phyloP scores from a whole-genome alignment of 2,888 invertebrate genomes.

The Papilio protenor region DNA sequence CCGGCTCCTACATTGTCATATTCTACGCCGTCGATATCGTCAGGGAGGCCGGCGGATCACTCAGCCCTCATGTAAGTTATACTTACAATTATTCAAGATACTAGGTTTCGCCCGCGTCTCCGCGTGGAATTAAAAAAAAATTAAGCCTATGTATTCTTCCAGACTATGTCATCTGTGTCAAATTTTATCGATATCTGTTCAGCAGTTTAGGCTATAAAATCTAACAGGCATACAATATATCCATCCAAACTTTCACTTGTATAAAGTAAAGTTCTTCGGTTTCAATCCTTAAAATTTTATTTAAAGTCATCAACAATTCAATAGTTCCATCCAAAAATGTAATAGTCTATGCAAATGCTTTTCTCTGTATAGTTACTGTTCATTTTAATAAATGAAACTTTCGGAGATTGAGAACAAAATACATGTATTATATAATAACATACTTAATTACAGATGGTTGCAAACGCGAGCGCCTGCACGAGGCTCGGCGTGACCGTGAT shows the following conservation, averaged over 20 bases:
- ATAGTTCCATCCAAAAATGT: too few relatives aligned
- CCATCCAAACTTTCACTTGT: too few relatives aligned
- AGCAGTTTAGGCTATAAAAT: too few relatives aligned
- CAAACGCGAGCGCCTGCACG: slow-evolving; percentile 88
- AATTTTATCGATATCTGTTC: too few relatives aligned
- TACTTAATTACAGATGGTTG: slow-evolving; percentile 75
- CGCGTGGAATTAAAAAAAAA: too few relatives aligned
- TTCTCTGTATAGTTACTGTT: too few relatives aligned
- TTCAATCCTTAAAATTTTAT: neutral
- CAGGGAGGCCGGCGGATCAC: slow-evolving; percentile 81
- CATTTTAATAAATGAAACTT: too few relatives aligned
- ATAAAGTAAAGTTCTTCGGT: neutral
- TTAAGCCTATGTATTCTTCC: too few relatives aligned
- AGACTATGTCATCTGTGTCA: too few relatives aligned
- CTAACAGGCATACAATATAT: too few relatives aligned
- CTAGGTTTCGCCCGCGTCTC: too few relatives aligned
- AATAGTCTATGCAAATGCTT: too few relatives aligned
- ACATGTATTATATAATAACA: neutral
- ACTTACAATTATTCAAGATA: neutral
- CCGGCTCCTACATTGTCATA: slow-evolving; percentile 90
- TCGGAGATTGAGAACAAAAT: neutral
- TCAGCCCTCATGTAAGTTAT: slow-evolving; percentile 68
- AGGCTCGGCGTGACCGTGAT: slow-evolving; percentile 86
- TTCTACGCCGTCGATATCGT: slow-evolving; percentile 92
- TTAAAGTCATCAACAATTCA: neutral